Evolutionary conservation across 2,113 vertebrate genomes (phyloP), one percentile per base, ranked within the genome.

Genomic region (Psilopogon haemacephalus): DNA sequence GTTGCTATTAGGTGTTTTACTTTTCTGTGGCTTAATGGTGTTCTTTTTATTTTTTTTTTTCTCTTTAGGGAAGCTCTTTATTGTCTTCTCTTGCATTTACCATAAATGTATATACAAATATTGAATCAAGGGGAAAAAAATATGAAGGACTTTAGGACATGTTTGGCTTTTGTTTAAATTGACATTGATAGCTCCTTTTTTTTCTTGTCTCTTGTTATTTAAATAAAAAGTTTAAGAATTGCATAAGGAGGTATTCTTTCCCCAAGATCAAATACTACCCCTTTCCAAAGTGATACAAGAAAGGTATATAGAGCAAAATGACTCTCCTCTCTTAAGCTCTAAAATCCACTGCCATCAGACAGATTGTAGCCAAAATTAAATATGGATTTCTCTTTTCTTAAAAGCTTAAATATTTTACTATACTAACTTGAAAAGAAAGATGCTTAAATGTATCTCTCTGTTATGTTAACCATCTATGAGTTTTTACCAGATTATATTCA

Each of bases 1-100:
- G 52, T 71, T 89, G 58, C 84, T 92, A 74, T 89, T 93, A 94
- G 69, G 42, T 86, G 71, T 42, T 89, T 93, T 89, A 86, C 59
- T 64, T 86, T 96, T 95, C 84, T 80, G 63, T 79, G 72, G 48
- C 65, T 91, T 90, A 91, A 88, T 91, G 58, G n/a, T 52, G 68
- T 86, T 83, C 6, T 83, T 95, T 86, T 83, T 72, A 20, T 44
- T 86, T 80, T 72, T 24, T 44, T 40, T 84, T 55, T 91, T 84
- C 90, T 92, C 55, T 94, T 95, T 84, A 78, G 3, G 3, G 70
- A 91, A 19, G 40, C 42, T 68, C 28, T 93, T 96, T 81, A 58
- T 85, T 83, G 15, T 89, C 84, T 94, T 78, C 46, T 83, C 68
- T 76, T 95, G 54, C 44, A 86, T 64, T 90, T 94, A 59, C 70